Evolutionary conservation across 2,797 vertebrate species (phyloP), one percentile per base, ranked within the genome.

Genomic region (Sebastolobus alascanus): DNA sequence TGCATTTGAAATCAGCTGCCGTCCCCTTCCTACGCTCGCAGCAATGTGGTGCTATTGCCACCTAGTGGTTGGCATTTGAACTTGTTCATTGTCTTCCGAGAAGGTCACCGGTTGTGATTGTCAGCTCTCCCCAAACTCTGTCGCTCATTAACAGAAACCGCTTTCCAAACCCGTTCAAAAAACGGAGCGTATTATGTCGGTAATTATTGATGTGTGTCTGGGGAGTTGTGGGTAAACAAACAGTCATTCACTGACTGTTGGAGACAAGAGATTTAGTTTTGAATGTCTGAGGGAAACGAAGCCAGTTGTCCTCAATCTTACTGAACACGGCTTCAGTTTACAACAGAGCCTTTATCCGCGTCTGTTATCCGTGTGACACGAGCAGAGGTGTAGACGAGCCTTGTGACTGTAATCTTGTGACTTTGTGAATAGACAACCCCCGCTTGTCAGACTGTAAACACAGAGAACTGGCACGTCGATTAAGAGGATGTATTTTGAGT

Each of bases 11-110:
- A 77, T 76, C 68, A 77, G 56, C 60, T 46, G 25, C 68, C 14
- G 37, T 56, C 52, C 13, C 74, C 79, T 56, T 75, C 77, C 82
- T 76, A 64, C 73, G 8, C 82, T 88, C 38, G 33, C 82, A 92
- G 77, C 81, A 86, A 82, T 93, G 94, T 89, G 83, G 84, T 90
- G 84, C 93, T 95, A 92, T 56, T 95, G 95, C 94, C 96, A 95
- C 93, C 96, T 92, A 86, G 93, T 95, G 96, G 88, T 71, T 84
- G 84, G 79, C 75, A 89, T 93, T 77, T 91, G 52, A 77, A 89
- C 59, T 82, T 82, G 79, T 31, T 75, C 16, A 38, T 71, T 87
- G 86, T 83, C 73, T 86, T 77, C 9, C 3, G 82, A 91, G 80
- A 89, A 89, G 85, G 87, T 89, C 86, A 85, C 59, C 79, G 78